Evolutionary conservation across 1,140 invertebrate species (phyloP), one percentile per base, ranked within the genome.

Genomic region (Drosophila ficusphila): DNA sequence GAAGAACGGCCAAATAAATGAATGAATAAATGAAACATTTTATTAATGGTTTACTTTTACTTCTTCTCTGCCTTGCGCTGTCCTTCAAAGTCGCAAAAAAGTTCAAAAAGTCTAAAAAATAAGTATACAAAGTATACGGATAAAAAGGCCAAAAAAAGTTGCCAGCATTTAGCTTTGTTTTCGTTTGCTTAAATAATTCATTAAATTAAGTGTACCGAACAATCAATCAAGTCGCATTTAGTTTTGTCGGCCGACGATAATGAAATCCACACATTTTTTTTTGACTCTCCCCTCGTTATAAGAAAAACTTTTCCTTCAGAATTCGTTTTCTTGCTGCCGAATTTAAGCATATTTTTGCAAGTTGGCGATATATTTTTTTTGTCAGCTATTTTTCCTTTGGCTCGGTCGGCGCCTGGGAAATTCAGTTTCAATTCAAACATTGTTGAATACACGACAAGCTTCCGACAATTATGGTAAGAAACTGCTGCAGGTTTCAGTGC

Each of bases 1-100:
- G 51, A 18, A 34, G 38, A 62, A 38, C 19, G 51, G 53, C 38
- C 46, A 88, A 81, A 88, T 70, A 83, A 86, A 88, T 86, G 82
- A 76, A 81, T 77, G 85, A 88, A 88, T 88, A 76, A 88, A 82
- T 78, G 82, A 82, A 88, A 88, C 60, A 88, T 88, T 82, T 88
- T 88, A 88, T 88, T 88, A 88, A 88, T 88, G 82, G 82, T 88
- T 71, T 77, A 53, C 67, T 79, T 60, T n/a, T n/a, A n/a, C n/a
- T n/a, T n/a, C n/a, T n/a, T 69, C 18, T 21, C 23, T 12, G 52
- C 47, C 38, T 42, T 33, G 62, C 9, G 36, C 34, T 52, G 60
- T 48, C 27, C 61, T 46, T 58, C 27, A 36, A 46, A 69, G 56
- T 48, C 42, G 27, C 23, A 72, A 19, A 31, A 46, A 41, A 57